Evolutionary conservation across 1,140 invertebrate species (phyloP), one percentile per base, ranked within the genome.

Genomic region (Zophobas morio): DNA sequence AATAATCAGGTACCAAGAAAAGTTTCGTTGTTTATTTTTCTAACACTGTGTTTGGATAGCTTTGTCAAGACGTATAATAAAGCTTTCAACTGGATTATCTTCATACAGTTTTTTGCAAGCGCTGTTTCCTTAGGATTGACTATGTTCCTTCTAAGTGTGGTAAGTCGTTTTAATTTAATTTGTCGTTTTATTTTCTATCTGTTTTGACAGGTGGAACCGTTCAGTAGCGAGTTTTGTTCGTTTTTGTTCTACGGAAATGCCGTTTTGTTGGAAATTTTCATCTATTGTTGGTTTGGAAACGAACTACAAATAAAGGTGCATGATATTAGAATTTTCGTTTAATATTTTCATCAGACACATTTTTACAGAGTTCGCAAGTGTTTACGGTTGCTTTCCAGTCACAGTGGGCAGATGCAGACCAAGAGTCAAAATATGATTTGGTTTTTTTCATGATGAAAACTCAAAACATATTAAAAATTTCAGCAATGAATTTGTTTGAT

Each of bases 131-230:
- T 49, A 1, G 66, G 42, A 20, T 6, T 71, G 37, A 71, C 40
- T 8, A 32, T 71, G 66, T 35, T 71, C 20, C 39, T 47, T 8
- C n/a, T 71, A 35, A 71, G 40, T 20, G 33, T 71, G n/a, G 63
- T 70, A 70, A 70, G 20, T 42, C 42, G 20, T 20, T 20, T 20
- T 20, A 20, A 20, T 20, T 20, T 20, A 20, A 20, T 20, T 20
- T 20, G 20, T 20, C 20, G 20, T 20, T 20, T 20, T 20, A 20
- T 20, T 20, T 20, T 20, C 20, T 20, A 20, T 4, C 8, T 46
- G 42, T 46, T 46, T 3, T 46, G 3, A 3, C 3, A 46, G 51
- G 8, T 46, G 3, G 8, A 46, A 3, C 42, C 42, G 8, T 4
- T 46, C 0, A 46, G 3, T 8, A 46, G 42, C 8, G 42, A 46